Base-by-base conservation (phyloP, 2,888 invertebrate species). In the Buathra laborator region DNA sequence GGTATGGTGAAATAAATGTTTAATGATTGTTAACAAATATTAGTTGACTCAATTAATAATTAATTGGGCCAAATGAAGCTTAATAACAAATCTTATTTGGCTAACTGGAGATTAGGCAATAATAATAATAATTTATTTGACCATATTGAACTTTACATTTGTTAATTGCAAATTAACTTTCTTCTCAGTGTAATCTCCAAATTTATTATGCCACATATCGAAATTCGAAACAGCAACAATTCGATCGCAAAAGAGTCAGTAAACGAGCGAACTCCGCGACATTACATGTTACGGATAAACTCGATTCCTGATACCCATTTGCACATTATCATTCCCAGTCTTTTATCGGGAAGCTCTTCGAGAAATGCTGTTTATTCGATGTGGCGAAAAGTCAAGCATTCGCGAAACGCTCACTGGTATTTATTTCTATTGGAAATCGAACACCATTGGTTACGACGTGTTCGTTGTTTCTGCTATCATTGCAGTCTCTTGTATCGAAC, bases 371-470 rank as follows among this genome's bases (percentile, higher is more conserved):
- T 62, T 64, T n/a, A 62, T 71, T n/a, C 16, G 51, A 79, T 64
- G n/a, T 70, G 14, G 14, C 43, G 48, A 68, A 24, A 24, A 19
- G 62, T 64, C 51, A 16, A 51, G 51, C 10, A 19, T 66, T 56
- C n/a, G 19, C 43, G 48, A 43, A 71, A 74, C 46, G 68, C 48
- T 56, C 29, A 37, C 37, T 44, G 32, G 19, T 70, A 53, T 78
- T 72, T 72, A 77, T 78, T 56, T 62, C 32, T 67, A 67, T 62
- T 19, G 68, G 62, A 68, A 74, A 68, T 68, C 74, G 67, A 81
- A 78, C 46, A 83, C 44, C 48, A 43, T 24, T 10, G 24, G 43
- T 19, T 68, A 32, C 53, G n/a, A 43, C 19, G 44, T 29, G 48
- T 32, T 51, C 51, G 51, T 43, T 12, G 10, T 37, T 56, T 37